phyloP scores from a whole-genome alignment of 35 echinoderm and acorn worm genomes.

The Eucidaris tribuloides region DNA sequence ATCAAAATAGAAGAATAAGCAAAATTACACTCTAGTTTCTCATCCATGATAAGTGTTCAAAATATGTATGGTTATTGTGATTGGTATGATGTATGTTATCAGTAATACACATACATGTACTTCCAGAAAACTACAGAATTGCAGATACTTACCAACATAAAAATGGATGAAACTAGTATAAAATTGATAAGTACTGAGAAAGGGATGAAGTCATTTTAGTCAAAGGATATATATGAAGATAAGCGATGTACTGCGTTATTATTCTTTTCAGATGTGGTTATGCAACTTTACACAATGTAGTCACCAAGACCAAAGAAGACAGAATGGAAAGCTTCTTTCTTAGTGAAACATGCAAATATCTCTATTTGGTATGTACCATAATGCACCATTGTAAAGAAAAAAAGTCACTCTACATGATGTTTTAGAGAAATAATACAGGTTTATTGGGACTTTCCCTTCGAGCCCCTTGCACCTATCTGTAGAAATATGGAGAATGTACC shows the following conservation, averaged over 20 bases:
- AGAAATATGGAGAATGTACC: no score
- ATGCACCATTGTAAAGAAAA: conserved; percentile 48
- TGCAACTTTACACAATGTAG: conserved; percentile 95
- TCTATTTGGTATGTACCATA: conserved; percentile 78
- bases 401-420: conserved; percentile 90
- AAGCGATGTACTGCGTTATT: background rate
- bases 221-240: background rate
- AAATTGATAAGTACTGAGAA: background rate
- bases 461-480: no score
- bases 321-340: conserved; percentile 99
- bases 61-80: no score
- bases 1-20: no score
- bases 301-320: conserved; percentile 93
- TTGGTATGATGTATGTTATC: no score
- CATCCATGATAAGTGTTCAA: no score
- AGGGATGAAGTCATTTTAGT: background rate
- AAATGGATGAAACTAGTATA: background rate
- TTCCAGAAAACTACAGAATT: background rate
- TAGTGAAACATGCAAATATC: conserved; percentile 99
- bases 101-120: no score
- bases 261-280: conserved; percentile 81
- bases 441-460: no score
- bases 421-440: no score
- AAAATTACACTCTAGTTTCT: no score
- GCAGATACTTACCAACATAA: background rate